phyloP scores from a whole-genome alignment of 2,797 vertebrate genomes.

The Danio kyathit region DNA sequence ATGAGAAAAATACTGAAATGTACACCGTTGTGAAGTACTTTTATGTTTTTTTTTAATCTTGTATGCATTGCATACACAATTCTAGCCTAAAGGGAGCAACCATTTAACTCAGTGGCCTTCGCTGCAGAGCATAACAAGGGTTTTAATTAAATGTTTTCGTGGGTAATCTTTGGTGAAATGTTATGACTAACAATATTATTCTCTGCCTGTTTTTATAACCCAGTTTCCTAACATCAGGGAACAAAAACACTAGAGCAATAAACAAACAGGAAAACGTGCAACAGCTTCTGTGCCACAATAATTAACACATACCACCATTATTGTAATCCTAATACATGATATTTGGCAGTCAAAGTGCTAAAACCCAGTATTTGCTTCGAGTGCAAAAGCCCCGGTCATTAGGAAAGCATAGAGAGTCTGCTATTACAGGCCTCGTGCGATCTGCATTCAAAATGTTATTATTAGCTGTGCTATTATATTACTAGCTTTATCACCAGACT shows the following conservation, averaged over 20 bases:
- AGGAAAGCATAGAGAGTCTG: slow-evolving; percentile 68
- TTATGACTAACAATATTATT: slow-evolving; percentile 4
- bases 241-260: neutral
- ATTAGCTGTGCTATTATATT: slow-evolving; percentile 68
- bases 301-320: slow-evolving; percentile 72
- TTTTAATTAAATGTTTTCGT: neutral
- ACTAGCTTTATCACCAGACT: slow-evolving; percentile 71
- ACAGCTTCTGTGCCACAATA: slow-evolving; percentile 60
- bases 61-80: neutral
- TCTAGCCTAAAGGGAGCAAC: neutral
- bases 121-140: neutral
- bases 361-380: slow-evolving; percentile 71
- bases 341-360: slow-evolving; percentile 65
- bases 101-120: neutral
- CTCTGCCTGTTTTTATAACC: neutral
- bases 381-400: slow-evolving; percentile 67
- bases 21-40: neutral
- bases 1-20: neutral
- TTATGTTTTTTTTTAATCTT: neutral
- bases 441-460: slow-evolving; percentile 70
- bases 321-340: slow-evolving; percentile 72
- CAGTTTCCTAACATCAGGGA: neutral
- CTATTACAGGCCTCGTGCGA: slow-evolving; percentile 72
- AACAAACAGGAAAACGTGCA: slow-evolving; percentile 37
- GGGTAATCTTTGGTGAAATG: neutral